Base-by-base conservation (phyloP, 35 echinoderm and acorn worm genomes). In the Patiria miniata region DNA sequence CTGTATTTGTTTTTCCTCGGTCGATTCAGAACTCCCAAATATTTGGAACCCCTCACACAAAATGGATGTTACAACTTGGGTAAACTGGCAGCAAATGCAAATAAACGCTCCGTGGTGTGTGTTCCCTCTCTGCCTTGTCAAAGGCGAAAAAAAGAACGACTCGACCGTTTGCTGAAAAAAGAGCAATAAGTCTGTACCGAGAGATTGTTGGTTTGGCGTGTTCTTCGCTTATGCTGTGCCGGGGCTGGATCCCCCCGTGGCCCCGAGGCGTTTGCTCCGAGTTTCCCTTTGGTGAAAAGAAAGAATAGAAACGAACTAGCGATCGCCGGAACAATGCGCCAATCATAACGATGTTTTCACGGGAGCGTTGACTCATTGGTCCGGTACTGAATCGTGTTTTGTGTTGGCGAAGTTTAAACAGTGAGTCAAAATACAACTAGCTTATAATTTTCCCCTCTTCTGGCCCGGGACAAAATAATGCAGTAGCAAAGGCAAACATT, bases 21-120 rank as follows among this genome's bases (percentile, higher is more conserved):
- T 82, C 51, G 40, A 82, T 52, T 82, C 51, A 44, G 51, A 51
- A 82, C 80, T 82, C 50, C 80, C 80, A 82, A 82, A 82, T 82
- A 82, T 82, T 82, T 42, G 80, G 52, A 82, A 82, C 51, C 80
- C 47, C 29, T 33, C 15, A 36, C 26, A 36, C 40, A 82, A 51
- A 33, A 53, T 33, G n/a, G 37, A 82, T 82, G 80, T 82, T 52
- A 53, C 80, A 82, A 82, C 80, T 53, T 82, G 51, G 40, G 80
- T 82, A 82, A 82, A 82, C 80, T n/a, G 7, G 14, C 39, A 28
- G 18, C 40, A 16, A 82, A 82, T 47, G 80, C 80, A 82, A 82
- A 82, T 82, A 82, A 82, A 82, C 80, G 65, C 0, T 73, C 65
- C 65, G 29, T 73, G 65, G 65, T 73, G 29, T 36, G 65, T 32